phyloP scores from a whole-genome alignment of 2,113 vertebrate species.

The Ageneiosus marmoratus region DNA sequence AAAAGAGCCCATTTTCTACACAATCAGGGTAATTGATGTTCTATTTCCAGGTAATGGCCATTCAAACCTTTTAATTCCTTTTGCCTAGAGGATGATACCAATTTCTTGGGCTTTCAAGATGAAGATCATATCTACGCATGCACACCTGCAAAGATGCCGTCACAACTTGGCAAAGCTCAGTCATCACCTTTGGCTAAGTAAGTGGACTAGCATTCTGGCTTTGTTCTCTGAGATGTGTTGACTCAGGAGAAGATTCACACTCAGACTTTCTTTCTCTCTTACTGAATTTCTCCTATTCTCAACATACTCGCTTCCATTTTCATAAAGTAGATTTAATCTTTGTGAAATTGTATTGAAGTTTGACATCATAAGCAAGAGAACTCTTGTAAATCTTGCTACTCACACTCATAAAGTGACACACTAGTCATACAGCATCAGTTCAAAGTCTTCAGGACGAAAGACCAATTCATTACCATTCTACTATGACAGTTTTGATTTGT shows the following conservation, averaged over 20 bases:
- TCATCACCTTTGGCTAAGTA: neutral
- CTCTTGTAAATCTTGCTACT: neutral
- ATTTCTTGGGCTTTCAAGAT: constrained; percentile 32
- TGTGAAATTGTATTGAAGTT: neutral
- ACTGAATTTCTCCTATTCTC: neutral
- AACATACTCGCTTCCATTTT: constrained; percentile 1
- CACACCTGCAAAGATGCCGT: constrained; percentile 54
- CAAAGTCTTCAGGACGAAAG: neutral
- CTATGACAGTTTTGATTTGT: neutral
- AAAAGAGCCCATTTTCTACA: constrained; percentile 50
- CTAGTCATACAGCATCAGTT: neutral
- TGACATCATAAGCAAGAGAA: neutral
- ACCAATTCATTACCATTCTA: neutral
- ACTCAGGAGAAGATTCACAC: neutral
- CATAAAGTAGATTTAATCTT: neutral
- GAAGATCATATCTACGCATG: constrained; percentile 28
- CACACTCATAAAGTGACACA: neutral
- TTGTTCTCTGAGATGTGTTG: neutral
- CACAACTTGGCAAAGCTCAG: constrained; percentile 37
- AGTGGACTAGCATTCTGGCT: neutral
- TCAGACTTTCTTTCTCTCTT: neutral
- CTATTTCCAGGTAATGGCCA: constrained; percentile 50
- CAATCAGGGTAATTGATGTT: constrained; percentile 56
- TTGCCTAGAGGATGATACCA: constrained; percentile 36
- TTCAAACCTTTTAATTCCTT: constrained; percentile 55